Conservation (phyloP, 2,113 vertebrate species). For the Pelmatolapia mariae region DNA sequence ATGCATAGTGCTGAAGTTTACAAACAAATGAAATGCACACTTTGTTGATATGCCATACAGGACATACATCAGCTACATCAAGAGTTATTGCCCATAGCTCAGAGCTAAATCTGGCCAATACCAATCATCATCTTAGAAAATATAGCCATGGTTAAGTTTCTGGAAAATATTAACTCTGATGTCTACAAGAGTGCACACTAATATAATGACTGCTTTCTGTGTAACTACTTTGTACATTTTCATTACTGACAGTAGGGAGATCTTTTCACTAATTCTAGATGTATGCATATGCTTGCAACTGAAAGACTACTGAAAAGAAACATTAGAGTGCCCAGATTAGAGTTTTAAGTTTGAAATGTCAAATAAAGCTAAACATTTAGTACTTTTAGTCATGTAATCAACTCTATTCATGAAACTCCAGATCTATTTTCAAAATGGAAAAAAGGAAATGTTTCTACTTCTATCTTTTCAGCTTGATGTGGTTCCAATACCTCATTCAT, state of each 20-base stretch:
- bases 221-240: background rate
- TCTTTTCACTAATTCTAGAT: background rate
- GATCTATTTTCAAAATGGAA: background rate
- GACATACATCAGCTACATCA: background rate
- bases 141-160: fast-evolving
- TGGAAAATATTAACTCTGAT: background rate
- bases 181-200: background rate
- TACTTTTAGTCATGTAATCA: background rate
- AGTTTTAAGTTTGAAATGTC: background rate
- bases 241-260: background rate
- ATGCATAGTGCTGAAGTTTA: background rate
- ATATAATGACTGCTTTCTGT: background rate
- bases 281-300: background rate
- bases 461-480: background rate
- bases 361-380: background rate
- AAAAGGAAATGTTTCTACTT: background rate
- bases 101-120: background rate
- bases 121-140: background rate
- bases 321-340: background rate
- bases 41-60: background rate
- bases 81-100: background rate
- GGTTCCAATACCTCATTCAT: background rate
- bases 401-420: background rate
- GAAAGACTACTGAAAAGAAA: background rate
- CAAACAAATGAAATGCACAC: background rate